phyloP scores from a whole-genome alignment of 2,113 vertebrate genomes.

The Eulemur rufifrons region DNA sequence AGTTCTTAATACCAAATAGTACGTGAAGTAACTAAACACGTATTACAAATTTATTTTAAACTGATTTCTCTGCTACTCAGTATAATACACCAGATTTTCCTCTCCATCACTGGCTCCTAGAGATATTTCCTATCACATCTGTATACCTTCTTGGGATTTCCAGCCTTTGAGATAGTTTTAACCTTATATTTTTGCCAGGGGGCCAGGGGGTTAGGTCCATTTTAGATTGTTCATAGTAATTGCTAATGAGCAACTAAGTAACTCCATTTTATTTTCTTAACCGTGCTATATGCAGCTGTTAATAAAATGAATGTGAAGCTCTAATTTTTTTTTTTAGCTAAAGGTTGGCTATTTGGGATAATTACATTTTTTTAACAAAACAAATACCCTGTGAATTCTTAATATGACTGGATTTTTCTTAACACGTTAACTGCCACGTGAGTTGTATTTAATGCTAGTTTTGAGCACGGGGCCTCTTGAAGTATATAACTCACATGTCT shows the following conservation, averaged over 20 bases:
- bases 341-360: not conserved
- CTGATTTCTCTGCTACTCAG: not conserved
- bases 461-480: no score
- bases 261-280: not conserved
- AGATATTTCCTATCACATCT: not conserved
- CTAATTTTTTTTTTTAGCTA: not conserved
- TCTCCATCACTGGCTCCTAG: not conserved
- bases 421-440: no score
- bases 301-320: conserved; percentile 1
- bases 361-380: not conserved
- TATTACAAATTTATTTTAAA: not conserved
- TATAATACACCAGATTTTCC: not conserved
- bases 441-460: no score
- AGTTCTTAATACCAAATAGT: not conserved
- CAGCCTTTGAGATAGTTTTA: not conserved
- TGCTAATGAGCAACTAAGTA: not conserved
- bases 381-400: not conserved
- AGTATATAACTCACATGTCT: no score
- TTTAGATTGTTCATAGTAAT: not conserved
- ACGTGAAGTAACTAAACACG: not conserved
- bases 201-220: not conserved
- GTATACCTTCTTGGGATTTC: not conserved
- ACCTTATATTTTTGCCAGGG: not conserved
- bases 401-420: not conserved
- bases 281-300: not conserved